Base-by-base conservation (phyloP, 2,797 vertebrate genomes). In the Geotrypetes seraphini region DNA sequence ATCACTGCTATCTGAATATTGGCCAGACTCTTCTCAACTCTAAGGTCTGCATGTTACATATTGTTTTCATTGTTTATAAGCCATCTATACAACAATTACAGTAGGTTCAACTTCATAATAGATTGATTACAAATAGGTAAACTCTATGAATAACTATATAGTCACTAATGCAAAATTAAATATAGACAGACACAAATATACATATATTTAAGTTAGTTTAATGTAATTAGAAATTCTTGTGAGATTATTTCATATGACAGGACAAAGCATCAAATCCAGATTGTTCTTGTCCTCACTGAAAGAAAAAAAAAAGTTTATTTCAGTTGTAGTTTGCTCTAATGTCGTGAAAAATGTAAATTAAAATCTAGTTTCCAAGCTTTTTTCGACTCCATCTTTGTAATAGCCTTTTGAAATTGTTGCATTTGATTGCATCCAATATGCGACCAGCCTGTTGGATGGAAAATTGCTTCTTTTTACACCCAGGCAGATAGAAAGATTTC, bases 381-480 rank as follows among this genome's bases (percentile, higher is more conserved):
- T 54, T 48, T 47, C 28, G 50, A 19, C 15, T 31, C 15, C 8
- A 25, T 47, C 28, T 36, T 17, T 42, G 19, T 55, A 50, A 55
- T 18, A 50, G 22, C 16, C 26, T 52, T 54, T 33, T 45, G 34
- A 57, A 61, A 47, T 27, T 20, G 28, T 25, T 47, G 22, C 15
- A 20, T 57, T 47, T 51, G 36, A 42, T 49, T 49, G 16, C 44
- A 13, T 63, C 26, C 38, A 35, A 15, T 36, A 22, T 38, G 33
- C 38, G 28, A 22, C 10, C 33, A 31, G 33, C 31, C 26, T 53
- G 27, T 37, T 39, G 32, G 37, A 32, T 48, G 50, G 39, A 28
- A 48, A 58, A 61, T 58, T 61, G 39, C 31, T 34, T 15, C 53
- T 41, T 47, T 50, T 31, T 32, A 38, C 9, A 28, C 12, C 5